Percentiles rank a stretch among this genome's conserved stretches.
Conservation (phyloP, 2,797 vertebrate genomes). For the Crenuchus spilurus region DNA sequence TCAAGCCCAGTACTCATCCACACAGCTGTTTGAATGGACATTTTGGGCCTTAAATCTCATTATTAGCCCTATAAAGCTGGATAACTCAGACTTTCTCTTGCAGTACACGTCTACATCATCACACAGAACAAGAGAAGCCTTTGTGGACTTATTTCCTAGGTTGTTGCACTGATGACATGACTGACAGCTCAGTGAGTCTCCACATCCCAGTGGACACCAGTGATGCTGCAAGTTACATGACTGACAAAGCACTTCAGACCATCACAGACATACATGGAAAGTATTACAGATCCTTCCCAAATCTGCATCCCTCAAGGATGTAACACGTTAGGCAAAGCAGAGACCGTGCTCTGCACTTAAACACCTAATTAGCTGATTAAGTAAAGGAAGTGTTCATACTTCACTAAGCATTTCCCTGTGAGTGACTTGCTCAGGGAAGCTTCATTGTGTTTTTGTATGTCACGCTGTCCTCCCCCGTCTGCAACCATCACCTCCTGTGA, state of each 20-base stretch:
- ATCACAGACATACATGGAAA: slow-evolving; percentile 24
- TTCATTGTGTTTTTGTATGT: slow-evolving; percentile 38
- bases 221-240: slow-evolving; percentile 19
- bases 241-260: slow-evolving; percentile 31
- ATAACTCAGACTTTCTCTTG: too few relatives aligned
- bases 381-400: slow-evolving; percentile 19
- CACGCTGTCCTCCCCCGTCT: slow-evolving; percentile 20
- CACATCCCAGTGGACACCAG: slow-evolving; percentile 20
- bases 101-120: neutral
- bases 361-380: slow-evolving; percentile 45
- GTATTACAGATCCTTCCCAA: slow-evolving; percentile 5
- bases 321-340: too few relatives aligned
- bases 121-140: neutral
- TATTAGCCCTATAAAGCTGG: too few relatives aligned
- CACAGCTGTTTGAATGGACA: too few relatives aligned
- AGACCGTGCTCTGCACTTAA: too few relatives aligned
- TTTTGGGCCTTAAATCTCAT: too few relatives aligned
- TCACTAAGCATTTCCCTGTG: slow-evolving; percentile 35
- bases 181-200: slow-evolving; percentile 28
- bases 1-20: too few relatives aligned
- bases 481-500: too few relatives aligned
- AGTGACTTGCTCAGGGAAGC: slow-evolving; percentile 39
- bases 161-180: neutral
- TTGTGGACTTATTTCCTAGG: slow-evolving; percentile 16
- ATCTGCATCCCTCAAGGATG: too few relatives aligned